Percentiles rank a stretch among this genome's conserved stretches.
Evolutionary conservation across 2,888 invertebrate genomes (phyloP).

Genomic region (Seira ritae): DNA sequence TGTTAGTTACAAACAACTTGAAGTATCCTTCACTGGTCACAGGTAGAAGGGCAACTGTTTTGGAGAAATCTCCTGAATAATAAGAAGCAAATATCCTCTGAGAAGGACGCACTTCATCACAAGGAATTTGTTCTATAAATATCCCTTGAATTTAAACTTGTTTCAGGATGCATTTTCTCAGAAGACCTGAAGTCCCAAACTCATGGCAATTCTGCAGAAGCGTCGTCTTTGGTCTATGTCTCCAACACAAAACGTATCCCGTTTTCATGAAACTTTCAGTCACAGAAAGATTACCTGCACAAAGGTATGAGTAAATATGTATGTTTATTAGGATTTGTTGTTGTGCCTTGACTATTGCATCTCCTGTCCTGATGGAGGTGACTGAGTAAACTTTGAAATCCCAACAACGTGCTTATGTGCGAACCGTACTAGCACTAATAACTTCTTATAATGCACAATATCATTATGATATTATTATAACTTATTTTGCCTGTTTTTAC

Average conservation of each 20-base stretch:
- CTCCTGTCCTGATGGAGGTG: conserved; percentile 28
- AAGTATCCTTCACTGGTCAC: neutral
- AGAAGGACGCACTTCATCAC: conserved; percentile 15
- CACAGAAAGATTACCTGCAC: neutral
- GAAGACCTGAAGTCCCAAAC: too few species aligned
- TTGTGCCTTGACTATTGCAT: neutral
- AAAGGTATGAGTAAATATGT: too few species aligned
- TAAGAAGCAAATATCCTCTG: neutral
- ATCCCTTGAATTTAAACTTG: neutral
- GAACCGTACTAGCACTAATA: neutral
- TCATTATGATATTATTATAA: neutral
- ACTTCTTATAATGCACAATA: neutral
- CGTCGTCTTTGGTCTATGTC: neutral
- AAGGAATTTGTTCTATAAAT: conserved; percentile 13
- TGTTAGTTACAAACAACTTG: neutral
- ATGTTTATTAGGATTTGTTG: too few species aligned
- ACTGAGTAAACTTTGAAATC: conserved; percentile 36
- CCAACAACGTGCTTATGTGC: neutral
- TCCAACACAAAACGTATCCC: neutral
- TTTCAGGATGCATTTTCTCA: too few species aligned
- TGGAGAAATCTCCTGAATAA: conserved; percentile 19
- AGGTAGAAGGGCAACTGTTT: too few species aligned
- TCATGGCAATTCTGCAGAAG: conserved; percentile 24
- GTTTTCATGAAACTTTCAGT: neutral
- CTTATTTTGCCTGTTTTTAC: neutral